Evolutionary conservation across 2,888 invertebrate genomes (phyloP), one percentile per base, ranked within the genome.

Genomic region (Stenotaenia linearis): DNA sequence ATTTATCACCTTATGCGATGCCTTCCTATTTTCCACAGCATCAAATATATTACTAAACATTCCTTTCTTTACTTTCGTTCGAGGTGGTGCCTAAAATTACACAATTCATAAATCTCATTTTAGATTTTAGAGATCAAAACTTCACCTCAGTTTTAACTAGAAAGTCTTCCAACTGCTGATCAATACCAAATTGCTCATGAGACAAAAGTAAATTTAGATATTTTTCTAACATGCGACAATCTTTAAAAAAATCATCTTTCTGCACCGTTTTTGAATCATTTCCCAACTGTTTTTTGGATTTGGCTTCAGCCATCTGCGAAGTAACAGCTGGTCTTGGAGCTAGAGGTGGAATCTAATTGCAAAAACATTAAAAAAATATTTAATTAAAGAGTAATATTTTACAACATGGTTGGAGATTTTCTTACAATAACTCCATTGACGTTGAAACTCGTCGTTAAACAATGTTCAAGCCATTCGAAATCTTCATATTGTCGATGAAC

Each of bases 401-500:
- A n/a, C 6, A 1, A 23, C 35, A 25, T 18, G 10, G 30, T 5
- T 4, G 5, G 28, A 10, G 15, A 23, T 18, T 61, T 25, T 83
- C 85, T 84, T 83, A 87, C 86, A 81, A 87, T 86, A 32, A 87
- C 81, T 30, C 88, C 87, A 81, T 83, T 83, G 6, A 84, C 83
- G 78, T 84, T 83, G 69, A 84, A 84, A 76, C 85, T 83, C 23
- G 86, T 86, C 7, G 85, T 83, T 30, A 88, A 82, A 81, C 85
- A 85, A 82, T 88, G 87, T 76, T 87, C 86, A 23, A 88, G 83
- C 85, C 86, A 87, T 81, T 87, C 86, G 79, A 88, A 84, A 83
- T 88, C 87, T 79, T 87, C 87, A 84, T 85, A 87, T 79, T 85
- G 84, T 32, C 88, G 82, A 56, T 82, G 81, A 76, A 84, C 80